Conservation (phyloP, 2,113 vertebrate species). For the Desmodus rotundus region DNA sequence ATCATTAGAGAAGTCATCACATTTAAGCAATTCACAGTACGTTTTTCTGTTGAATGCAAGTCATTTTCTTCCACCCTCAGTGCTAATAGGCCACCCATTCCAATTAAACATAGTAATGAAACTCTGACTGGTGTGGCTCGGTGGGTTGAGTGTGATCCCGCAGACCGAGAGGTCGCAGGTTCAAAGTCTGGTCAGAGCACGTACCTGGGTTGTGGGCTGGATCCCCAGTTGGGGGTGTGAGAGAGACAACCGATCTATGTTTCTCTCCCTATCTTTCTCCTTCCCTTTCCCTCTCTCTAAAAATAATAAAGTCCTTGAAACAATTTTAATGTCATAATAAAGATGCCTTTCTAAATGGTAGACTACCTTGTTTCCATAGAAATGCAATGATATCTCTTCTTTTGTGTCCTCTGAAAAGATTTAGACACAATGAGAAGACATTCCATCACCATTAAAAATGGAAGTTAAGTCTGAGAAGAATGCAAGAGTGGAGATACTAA, state of each 20-base stretch:
- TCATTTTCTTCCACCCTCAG: neutral
- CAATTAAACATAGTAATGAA: neutral
- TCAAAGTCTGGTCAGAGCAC: too few species aligned
- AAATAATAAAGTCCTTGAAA: too few species aligned
- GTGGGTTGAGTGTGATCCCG: too few species aligned
- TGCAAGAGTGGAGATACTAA: neutral
- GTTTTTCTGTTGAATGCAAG: neutral
- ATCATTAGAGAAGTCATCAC: neutral
- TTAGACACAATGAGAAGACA: neutral
- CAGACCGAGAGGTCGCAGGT: too few species aligned
- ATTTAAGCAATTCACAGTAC: neutral
- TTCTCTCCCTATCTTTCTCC: too few species aligned
- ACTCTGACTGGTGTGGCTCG: too few species aligned
- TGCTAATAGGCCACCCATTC: neutral
- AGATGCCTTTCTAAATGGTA: conserved; percentile 1
- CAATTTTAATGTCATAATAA: neutral
- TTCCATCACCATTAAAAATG: neutral
- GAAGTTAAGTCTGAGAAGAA: neutral
- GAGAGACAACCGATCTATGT: too few species aligned
- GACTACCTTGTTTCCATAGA: neutral
- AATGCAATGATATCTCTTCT: neutral
- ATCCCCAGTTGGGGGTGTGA: too few species aligned
- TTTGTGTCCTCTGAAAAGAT: neutral
- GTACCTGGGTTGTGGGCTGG: too few species aligned
- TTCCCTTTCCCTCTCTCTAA: too few species aligned